Evolutionary conservation across 2,113 vertebrate genomes (phyloP), one percentile per base, ranked within the genome.

Genomic region (Chaetodon trifascialis): DNA sequence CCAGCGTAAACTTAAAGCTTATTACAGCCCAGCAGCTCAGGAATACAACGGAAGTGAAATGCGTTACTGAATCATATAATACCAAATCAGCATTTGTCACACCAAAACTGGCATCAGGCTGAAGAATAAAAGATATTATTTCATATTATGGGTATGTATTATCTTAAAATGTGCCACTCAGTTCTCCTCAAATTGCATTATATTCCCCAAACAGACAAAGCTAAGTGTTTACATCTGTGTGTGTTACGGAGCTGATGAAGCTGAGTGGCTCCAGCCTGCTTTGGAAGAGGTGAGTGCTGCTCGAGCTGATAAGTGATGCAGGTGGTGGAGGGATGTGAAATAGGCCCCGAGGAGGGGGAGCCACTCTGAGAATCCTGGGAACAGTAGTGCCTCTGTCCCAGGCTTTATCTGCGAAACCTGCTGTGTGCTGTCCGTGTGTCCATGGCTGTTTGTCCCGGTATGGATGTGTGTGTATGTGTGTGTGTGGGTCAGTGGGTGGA

Each of bases 221-320:
- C 12, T 4, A 55, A 74, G 72, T 14, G 54, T 47, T 14, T 36
- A 54, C 55, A 42, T 68, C 14, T 59, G 71, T 60, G 54, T 54
- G 56, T 52, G 40, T 52, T 12, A 55, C 40, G 68, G 47, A 76
- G 46, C 70, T 63, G 64, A 77, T 81, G 77, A 82, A 62, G 70
- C 51, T 2, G 69, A 82, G 73, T 51, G 72, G 76, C 79, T 83
- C 67, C 80, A 67, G 54, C 68, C 62, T 66, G 38, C 49, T 82
- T 76, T 69, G 62, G 80, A 9, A 79, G 73, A 83, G 56, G 47
- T 64, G 76, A 81, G 71, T 67, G 73, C 81, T 79, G 89, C 80
- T 69, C 60, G 64, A 80, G 77, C 84, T 74, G 90, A 87, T 87
- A 91, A 86, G 84, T 82, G 74, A 80, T 83, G 90, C 86, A 91